Evolutionary conservation across 1,140 invertebrate genomes (phyloP), one percentile per base, ranked within the genome.

Genomic region (Halesus radiatus): DNA sequence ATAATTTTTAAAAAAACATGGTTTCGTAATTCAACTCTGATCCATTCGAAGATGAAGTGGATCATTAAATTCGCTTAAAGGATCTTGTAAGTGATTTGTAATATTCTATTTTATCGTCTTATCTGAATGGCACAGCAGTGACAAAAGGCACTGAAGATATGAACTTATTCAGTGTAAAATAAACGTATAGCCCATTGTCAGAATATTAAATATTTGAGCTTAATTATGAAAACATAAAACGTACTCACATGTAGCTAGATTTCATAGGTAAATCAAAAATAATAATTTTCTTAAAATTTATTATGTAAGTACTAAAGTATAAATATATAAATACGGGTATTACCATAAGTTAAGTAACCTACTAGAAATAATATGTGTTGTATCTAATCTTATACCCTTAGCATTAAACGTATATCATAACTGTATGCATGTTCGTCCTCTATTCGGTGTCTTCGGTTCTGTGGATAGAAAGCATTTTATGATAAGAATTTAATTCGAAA

Each of bases 261-360:
- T 60, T 76, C 29, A 29, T 58, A 60, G 29, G 29, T 73, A 79
- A 73, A 56, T 74, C 50, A 56, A 68, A 29, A 72, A 70, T 70
- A 68, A 72, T 72, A 52, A 72, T 74, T 56, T 50, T 52, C 16
- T 74, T 58, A 56, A 32, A 29, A 29, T 58, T 58, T 58, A 75
- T 75, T 56, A 37, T 75, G 53, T 58, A 68, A 75, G 18, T 53
- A 45, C 37, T 45, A 45, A 45, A 45, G 32, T 45, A 45, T 75
- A 80, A 73, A 80, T 32, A 80, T 75, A 56, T 74, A 45, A 23
- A 75, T 80, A 80, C 78, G 78, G 78, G 78, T 80, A 80, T 80
- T 80, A 80, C 29, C 53, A n/a, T 74, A 56, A 45, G 78, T 22
- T 37, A 64, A 53, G 20, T 72, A 72, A 72, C 50, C 68, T 72